Percentiles rank a stretch among this genome's conserved stretches.
Evolutionary conservation across 2,113 vertebrate species (phyloP).

Genomic region (Asarcornis scutulata): DNA sequence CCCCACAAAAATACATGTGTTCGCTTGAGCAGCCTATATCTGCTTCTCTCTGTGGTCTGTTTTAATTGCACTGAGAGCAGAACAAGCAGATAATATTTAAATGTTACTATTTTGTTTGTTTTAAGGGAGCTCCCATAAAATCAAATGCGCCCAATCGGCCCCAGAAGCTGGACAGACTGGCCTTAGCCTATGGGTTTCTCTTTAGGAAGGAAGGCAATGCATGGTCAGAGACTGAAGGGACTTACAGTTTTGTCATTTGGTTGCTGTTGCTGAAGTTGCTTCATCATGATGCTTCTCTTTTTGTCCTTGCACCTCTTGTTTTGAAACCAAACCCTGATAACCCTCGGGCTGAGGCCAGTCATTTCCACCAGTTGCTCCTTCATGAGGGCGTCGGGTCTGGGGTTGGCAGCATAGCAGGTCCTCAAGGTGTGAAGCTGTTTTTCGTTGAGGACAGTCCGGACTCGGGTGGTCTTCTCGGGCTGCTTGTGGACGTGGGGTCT

Average conservation of each 20-base stretch:
- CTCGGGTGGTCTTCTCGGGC: slow-evolving; percentile 97
- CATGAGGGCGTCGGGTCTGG: slow-evolving; percentile 97
- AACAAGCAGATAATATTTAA: neutral
- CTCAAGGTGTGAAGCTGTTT: slow-evolving; percentile 98
- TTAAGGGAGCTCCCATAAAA: neutral
- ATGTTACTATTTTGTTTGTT: neutral
- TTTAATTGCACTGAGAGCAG: neutral
- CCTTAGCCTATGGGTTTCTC: neutral
- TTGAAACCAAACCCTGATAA: slow-evolving; percentile 99
- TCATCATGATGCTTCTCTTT: slow-evolving; percentile 95
- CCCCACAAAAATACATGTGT: neutral
- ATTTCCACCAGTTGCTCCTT: slow-evolving; percentile 99
- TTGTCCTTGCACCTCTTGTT: slow-evolving; percentile 99
- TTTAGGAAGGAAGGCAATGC: neutral
- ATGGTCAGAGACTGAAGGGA: neutral
- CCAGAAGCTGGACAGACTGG: neutral
- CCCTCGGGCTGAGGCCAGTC: slow-evolving; percentile 96
- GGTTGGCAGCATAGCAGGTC: slow-evolving; percentile 98
- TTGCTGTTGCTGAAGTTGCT: slow-evolving; percentile 96
- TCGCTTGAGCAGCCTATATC: neutral
- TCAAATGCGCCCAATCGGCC: neutral
- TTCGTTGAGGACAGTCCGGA: slow-evolving; percentile 97
- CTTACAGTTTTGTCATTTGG: slow-evolving; percentile 98
- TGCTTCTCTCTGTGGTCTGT: neutral
- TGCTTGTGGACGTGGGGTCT: slow-evolving; percentile 97